phyloP scores from a whole-genome alignment of 2,797 vertebrate genomes.

The Rhinogobio ventralis region DNA sequence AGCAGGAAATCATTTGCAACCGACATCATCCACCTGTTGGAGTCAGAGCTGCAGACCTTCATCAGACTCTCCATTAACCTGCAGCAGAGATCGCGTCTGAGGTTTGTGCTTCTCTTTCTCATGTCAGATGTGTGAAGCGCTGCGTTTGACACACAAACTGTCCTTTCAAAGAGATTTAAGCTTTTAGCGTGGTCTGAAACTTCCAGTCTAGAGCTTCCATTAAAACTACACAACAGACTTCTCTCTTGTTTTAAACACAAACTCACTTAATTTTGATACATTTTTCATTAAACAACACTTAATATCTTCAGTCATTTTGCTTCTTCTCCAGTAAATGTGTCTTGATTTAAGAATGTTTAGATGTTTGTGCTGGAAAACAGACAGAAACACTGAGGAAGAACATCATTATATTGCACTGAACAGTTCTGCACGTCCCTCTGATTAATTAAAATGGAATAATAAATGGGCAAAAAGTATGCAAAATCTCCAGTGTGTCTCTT shows the following conservation, averaged over 20 bases:
- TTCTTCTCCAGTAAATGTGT: no score
- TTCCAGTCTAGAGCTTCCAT: neutral
- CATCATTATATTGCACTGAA: neutral
- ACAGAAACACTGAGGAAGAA: no score
- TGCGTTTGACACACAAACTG: neutral
- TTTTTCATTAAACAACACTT: no score
- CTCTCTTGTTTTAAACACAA: no score
- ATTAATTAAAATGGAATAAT: neutral
- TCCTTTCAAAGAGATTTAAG: neutral
- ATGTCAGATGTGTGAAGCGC: no score
- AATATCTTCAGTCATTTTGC: no score
- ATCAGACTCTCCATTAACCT: neutral
- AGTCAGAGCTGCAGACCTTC: neutral
- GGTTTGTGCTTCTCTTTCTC: neutral
- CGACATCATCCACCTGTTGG: conserved; percentile 4
- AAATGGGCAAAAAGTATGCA: neutral
- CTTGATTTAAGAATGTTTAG: no score
- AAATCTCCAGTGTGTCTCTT: conserved; percentile 4
- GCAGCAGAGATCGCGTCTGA: neutral
- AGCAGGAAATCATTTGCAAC: conserved; percentile 20
- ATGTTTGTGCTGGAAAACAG: no score
- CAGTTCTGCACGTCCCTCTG: neutral
- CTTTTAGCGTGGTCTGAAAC: no score
- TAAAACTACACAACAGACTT: no score
- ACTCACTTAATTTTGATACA: no score